Percentiles rank a stretch among this genome's conserved stretches.
phyloP scores from a whole-genome alignment of 1,140 invertebrate species.

The Chionoecetes opilio region DNA sequence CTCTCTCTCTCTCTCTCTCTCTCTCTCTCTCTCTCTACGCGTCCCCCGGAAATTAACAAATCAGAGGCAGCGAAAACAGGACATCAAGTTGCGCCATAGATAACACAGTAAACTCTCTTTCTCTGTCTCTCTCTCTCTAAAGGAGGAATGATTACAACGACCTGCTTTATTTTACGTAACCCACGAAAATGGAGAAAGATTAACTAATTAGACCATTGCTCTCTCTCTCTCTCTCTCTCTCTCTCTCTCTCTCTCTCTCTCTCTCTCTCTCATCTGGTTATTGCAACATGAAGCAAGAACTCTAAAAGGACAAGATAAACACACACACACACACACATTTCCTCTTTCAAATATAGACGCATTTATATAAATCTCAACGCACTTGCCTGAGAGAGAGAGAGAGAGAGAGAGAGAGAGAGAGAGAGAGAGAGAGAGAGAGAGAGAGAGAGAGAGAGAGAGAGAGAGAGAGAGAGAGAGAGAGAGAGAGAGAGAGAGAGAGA shows the following conservation, averaged over 20 bases:
- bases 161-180: background rate
- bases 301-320: background rate
- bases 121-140: background rate
- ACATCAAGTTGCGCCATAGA: background rate
- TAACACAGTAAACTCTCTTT: background rate
- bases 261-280: background rate
- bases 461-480: constrained; percentile 27
- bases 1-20: constrained; percentile 31
- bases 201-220: background rate
- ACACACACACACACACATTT: background rate
- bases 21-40: background rate
- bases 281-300: too few species aligned
- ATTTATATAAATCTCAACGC: background rate
- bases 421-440: constrained; percentile 27
- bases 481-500: constrained; percentile 4
- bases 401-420: constrained; percentile 24
- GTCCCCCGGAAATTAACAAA: background rate
- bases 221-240: constrained; percentile 20
- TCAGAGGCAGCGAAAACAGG: background rate
- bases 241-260: background rate
- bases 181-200: background rate
- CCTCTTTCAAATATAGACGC: background rate
- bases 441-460: constrained; percentile 27
- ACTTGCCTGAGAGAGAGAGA: background rate
- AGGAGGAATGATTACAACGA: background rate